A percentile compares a stretch with the other conserved stretches of the same genome.
These are phyloP conservation scores for Anorthoa munda DNA, from an alignment of 2,888 invertebrate genomes.

Conservation along the genomic window DNA sequence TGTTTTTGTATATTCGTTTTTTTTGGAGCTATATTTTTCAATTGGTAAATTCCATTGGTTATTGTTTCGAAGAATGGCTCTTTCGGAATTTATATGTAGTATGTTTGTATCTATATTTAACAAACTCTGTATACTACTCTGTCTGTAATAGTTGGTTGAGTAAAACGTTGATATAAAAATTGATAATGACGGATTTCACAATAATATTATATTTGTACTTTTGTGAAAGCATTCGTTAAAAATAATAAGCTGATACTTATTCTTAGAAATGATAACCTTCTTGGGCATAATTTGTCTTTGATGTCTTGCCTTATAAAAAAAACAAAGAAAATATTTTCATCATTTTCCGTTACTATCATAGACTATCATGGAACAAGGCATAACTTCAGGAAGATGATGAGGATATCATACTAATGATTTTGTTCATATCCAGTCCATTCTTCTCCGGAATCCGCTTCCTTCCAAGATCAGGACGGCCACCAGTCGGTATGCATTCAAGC, in stretches of 20 bases:
- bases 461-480: too few species aligned
- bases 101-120: too few species aligned
- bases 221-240: constrained; percentile 5
- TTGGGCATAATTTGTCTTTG: neutral
- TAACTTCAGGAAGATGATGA: too few species aligned
- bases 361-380: too few species aligned
- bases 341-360: too few species aligned
- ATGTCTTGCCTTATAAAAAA: too few species aligned
- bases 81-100: constrained; percentile 25
- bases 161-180: constrained; percentile 2
- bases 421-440: too few species aligned
- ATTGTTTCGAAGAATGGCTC: constrained; percentile 27
- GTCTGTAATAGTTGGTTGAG: constrained; percentile 18
- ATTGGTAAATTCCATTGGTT: constrained; percentile 38
- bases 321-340: neutral
- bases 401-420: too few species aligned
- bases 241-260: neutral
- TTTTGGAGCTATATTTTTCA: constrained; percentile 53
- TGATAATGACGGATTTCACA: neutral
- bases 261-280: neutral
- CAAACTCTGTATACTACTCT: too few species aligned
- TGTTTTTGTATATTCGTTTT: constrained; percentile 36
- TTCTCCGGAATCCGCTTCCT: too few species aligned
- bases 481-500: too few species aligned
- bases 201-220: neutral